Percentiles rank a stretch among this genome's conserved stretches.
Conservation (phyloP, 2,797 vertebrate genomes). For the Falco columbarius region DNA sequence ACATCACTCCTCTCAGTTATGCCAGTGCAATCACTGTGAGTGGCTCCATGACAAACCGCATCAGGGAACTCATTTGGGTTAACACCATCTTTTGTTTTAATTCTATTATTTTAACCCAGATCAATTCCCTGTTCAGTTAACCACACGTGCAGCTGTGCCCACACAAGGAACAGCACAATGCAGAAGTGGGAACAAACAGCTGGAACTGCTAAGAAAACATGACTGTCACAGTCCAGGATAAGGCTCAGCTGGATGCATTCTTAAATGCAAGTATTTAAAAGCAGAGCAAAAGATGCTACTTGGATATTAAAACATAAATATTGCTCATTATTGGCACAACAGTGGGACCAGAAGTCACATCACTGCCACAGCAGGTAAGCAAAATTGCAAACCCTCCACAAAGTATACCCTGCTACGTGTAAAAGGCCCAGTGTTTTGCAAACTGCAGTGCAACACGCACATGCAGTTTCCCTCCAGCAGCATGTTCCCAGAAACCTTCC, state of each 20-base stretch:
- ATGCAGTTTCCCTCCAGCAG: background rate
- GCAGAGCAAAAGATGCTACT: background rate
- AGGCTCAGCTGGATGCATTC: background rate
- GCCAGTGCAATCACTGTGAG: background rate
- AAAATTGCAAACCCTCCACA: background rate
- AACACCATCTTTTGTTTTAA: slow-evolving; percentile 4
- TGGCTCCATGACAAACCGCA: background rate
- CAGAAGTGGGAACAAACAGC: background rate
- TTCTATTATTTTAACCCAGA: slow-evolving; percentile 24
- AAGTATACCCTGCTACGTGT: background rate
- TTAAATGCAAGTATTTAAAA: background rate
- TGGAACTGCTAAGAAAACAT: background rate
- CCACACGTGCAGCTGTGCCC: background rate
- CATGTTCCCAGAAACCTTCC: background rate
- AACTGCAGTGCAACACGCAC: background rate
- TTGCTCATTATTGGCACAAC: background rate
- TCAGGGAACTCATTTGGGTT: background rate
- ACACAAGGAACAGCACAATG: background rate
- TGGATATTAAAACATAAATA: background rate
- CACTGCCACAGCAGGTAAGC: background rate
- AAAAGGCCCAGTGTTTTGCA: background rate
- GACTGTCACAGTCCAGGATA: background rate
- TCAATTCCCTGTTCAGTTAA: background rate
- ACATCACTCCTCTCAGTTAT: background rate
- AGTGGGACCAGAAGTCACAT: background rate